These are phyloP conservation scores for Oscheius sp. DNA, from an alignment of 2,888 invertebrate genomes.

Conservation along the genomic window DNA sequence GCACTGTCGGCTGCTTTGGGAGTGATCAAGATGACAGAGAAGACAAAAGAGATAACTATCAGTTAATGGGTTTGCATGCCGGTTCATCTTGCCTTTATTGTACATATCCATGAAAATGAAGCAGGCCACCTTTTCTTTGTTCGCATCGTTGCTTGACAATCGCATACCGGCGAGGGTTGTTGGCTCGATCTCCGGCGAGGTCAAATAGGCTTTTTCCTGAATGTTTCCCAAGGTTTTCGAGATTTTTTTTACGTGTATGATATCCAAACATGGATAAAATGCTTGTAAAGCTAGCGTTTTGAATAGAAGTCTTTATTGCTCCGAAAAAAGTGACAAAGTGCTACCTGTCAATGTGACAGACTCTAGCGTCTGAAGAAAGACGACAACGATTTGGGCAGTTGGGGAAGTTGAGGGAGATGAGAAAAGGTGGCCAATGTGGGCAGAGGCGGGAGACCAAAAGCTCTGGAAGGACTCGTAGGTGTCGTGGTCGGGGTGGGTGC, in stretches of 20 bases:
- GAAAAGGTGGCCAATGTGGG: not conserved
- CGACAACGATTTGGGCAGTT: slow-evolving; percentile 35
- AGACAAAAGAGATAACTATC: slow-evolving; percentile 6
- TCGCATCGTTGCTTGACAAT: too few species aligned
- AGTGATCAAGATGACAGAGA: slow-evolving; percentile 15
- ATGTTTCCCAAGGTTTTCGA: too few species aligned
- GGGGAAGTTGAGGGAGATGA: slow-evolving; percentile 21
- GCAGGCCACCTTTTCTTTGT: too few species aligned
- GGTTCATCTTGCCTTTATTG: slow-evolving; percentile 7
- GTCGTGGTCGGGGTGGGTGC: slow-evolving; percentile 38
- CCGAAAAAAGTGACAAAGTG: not conserved
- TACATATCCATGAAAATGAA: slow-evolving; percentile 5
- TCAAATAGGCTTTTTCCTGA: too few species aligned
- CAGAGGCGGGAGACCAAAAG: slow-evolving; percentile 28
- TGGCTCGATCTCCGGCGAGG: too few species aligned
- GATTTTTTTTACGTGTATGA: too few species aligned
- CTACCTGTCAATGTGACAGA: slow-evolving; percentile 18
- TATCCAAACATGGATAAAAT: too few species aligned
- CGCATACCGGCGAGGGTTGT: too few species aligned
- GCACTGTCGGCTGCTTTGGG: slow-evolving; percentile 24
- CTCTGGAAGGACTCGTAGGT: slow-evolving; percentile 32
- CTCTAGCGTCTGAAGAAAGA: slow-evolving; percentile 34
- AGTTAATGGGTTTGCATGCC: slow-evolving; percentile 10
- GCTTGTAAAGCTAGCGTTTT: too few species aligned
- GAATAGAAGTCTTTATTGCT: slow-evolving; percentile 35